Base-by-base conservation (phyloP, 2,113 vertebrate genomes). In the Sapajus apella region DNA sequence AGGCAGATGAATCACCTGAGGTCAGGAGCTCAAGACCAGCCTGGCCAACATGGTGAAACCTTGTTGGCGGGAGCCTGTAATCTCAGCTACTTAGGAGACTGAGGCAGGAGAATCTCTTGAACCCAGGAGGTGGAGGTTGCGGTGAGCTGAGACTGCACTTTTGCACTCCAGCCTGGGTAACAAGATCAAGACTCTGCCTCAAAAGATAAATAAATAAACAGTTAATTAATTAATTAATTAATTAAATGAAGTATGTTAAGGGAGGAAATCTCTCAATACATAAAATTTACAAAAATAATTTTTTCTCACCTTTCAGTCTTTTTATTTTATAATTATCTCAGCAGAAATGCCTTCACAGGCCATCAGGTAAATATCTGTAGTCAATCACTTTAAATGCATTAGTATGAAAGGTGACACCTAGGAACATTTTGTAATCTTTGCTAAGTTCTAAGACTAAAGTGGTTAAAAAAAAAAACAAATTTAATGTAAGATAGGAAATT, bases 381-480 rank as follows among this genome's bases (percentile, higher is more conserved):
- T 72, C 27, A 27, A 4, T 58, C 30, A 30, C 52, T 56, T 58
- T 82, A 64, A 45, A 32, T 86, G 21, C 32, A 37, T 87, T 92
- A 81, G 76, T 30, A 3, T 87, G 66, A 85, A 97, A 94, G 11
- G 23, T 37, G 11, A 40, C 17, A 66, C 32, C 32, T 17, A 27
- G 2, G 32, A 85, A 88, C 1, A 25, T 32, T 84, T 92, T 47
- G 52, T 40, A 21, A 87, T 87, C 72, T 66, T 90, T 23, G n/a
- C 32, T 52, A 96, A 96, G 86, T 92, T 92, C 35, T 80, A 72
- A 89, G 55, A 95, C 80, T 10, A 97, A 83, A 58, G 7, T 90
- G n/a, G 35, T 47, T 87, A 40, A 16, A 50, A 84, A 80, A 89
- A 40, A 16, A 50, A 81, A 80, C 87, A 9, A 1, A 84, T 94